Evolutionary conservation across 2,797 vertebrate species (phyloP), one percentile per base, ranked within the genome.

Genomic region (Myotis myotis): DNA sequence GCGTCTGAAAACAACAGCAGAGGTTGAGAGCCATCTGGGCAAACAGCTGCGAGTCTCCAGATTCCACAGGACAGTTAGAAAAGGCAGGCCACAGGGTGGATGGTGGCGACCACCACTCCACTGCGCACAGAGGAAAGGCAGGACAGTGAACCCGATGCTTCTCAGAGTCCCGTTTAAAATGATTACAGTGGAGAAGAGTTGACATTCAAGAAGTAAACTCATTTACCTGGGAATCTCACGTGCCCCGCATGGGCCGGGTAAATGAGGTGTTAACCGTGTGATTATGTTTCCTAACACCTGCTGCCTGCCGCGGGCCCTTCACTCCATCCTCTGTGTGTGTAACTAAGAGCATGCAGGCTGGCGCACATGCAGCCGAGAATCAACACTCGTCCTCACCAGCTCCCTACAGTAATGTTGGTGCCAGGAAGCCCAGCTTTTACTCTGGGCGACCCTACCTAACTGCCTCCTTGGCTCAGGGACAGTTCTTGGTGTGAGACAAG

Each of bases 41-140:
- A 25, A 9, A 19, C 8, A 28, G 64, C 9, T 16, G 2, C 5
- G 2, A 11, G 7, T 20, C 7, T 57, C 49, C 60, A 6, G 47
- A 10, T 3, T 25, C 36, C 75, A 28, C 30, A 1, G 6, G n/a
- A 17, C 2, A 9, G 13, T 2, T 3, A 49, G 53, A 20, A 53
- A 9, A 13, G 8, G 1, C 8, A 13, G 6, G 8, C 5, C 80
- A 1, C 0, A 0, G 3, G 3, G 13, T 5, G 33, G 25, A 1
- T 4, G 55, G 25, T 13, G 74, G 25, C 2, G 6, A 17, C 53
- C 41, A 2, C 2, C 28, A 0, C 7, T 5, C 10, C 38, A 0
- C 16, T 7, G 4, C 28, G 3, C 16, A 0, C 41, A 16, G 55
- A 17, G 33, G 38, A 8, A 30, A 23, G 19, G 51, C 19, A 33